Percentiles rank a stretch among this genome's conserved stretches.
These are phyloP conservation scores for Etheostoma cragini DNA, from an alignment of 2,113 vertebrate species.

Conservation along the genomic window DNA sequence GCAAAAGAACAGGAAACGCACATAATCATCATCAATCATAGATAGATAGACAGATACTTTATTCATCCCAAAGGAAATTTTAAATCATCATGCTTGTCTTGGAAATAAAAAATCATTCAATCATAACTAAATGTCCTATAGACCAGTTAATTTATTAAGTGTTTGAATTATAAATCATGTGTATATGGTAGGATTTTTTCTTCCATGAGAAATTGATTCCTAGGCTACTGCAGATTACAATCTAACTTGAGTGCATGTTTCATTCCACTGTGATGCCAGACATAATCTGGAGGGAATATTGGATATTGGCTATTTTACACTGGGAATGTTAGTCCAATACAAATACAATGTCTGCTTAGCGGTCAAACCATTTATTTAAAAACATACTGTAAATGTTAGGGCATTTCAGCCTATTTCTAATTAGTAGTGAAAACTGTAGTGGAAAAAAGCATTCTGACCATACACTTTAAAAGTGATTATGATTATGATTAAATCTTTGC, in stretches of 20 bases:
- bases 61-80: too few relatives aligned
- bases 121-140: background rate
- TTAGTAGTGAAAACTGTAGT: background rate
- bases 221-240: background rate
- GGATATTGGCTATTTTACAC: background rate
- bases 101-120: background rate
- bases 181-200: background rate
- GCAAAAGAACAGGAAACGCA: background rate
- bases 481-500: background rate
- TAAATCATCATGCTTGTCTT: background rate
- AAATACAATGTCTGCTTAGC: background rate
- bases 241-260: background rate
- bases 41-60: too few relatives aligned
- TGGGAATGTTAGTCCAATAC: background rate
- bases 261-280: background rate
- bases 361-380: background rate
- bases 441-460: background rate
- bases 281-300: background rate
- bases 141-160: background rate
- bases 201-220: background rate
- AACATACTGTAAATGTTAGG: background rate
- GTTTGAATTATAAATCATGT: background rate
- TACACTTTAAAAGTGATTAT: background rate
- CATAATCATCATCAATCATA: too few relatives aligned
- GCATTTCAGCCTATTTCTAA: background rate